Percentiles rank a stretch among this genome's conserved stretches.
Conservation (phyloP, 2,797 vertebrate species). For the Pantherophis vulpinus region DNA sequence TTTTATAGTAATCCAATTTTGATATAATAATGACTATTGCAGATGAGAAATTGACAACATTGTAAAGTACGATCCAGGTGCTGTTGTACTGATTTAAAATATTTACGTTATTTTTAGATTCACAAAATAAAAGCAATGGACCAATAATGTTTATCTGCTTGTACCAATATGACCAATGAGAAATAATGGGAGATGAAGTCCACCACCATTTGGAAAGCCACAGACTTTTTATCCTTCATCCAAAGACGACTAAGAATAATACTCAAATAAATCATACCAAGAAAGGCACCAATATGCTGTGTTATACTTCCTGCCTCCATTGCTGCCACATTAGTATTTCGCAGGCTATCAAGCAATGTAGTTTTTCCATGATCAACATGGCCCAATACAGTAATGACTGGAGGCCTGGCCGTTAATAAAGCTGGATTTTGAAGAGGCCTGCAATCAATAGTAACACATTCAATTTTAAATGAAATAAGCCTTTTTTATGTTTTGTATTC, state of each 20-base stretch:
- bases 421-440: conserved; percentile 77
- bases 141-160: background rate
- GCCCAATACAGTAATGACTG: conserved; percentile 94
- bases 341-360: conserved; percentile 87
- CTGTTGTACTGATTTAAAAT: background rate
- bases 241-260: background rate
- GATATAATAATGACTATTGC: background rate
- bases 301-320: conserved; percentile 93
- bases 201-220: background rate
- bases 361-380: conserved; percentile 98
- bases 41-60: background rate
- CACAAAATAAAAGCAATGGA: background rate
- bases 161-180: background rate
- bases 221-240: background rate
- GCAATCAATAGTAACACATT: conserved; percentile 31
- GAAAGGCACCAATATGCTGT: conserved; percentile 94
- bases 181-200: background rate
- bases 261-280: conserved; percentile 71
- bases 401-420: conserved; percentile 75
- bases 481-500: background rate
- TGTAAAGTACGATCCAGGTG: background rate
- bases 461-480: conserved; percentile 12
- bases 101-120: background rate
- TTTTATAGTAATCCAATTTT: background rate
- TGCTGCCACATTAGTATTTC: conserved; percentile 84